These are phyloP conservation scores for Nemurella pictetii DNA, from an alignment of 2,888 invertebrate species.

Conservation along the genomic window DNA sequence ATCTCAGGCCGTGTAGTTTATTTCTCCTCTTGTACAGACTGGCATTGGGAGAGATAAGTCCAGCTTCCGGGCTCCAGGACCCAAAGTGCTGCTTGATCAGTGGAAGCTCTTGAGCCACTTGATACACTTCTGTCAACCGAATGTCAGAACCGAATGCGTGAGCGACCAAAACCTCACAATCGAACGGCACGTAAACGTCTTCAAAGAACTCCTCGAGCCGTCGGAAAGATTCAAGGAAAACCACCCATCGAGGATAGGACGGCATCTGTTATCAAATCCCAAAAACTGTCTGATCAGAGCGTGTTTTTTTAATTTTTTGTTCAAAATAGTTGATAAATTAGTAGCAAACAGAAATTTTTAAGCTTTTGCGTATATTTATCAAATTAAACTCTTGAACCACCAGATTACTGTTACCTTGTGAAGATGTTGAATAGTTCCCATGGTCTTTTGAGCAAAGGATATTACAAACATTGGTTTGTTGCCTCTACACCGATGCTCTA, in stretches of 20 bases:
- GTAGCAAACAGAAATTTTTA: no score
- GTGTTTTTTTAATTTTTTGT: no score
- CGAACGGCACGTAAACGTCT: conserved; percentile 31
- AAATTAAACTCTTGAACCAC: background rate
- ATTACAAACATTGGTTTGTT: background rate
- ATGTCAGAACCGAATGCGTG: background rate
- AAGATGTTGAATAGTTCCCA: background rate
- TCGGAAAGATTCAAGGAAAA: conserved; percentile 8
- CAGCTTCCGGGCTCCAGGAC: conserved; percentile 5
- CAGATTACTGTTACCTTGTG: no score
- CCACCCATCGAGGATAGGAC: conserved; percentile 21
- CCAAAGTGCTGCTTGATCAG: conserved; percentile 1
- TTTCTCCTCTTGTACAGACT: no score
- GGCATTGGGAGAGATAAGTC: background rate
- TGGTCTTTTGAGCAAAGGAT: background rate
- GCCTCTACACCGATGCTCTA: no score
- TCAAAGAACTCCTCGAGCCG: conserved; percentile 12
- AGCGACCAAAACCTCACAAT: conserved; percentile 32
- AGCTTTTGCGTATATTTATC: background rate
- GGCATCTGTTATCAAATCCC: no score
- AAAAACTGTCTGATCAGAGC: no score
- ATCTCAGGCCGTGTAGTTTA: background rate
- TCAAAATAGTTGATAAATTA: no score
- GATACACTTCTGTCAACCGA: conserved; percentile 24
- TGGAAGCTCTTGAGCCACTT: background rate